These are phyloP conservation scores for Blastobasis adustella DNA, from an alignment of 2,888 invertebrate genomes.

Conservation along the genomic window DNA sequence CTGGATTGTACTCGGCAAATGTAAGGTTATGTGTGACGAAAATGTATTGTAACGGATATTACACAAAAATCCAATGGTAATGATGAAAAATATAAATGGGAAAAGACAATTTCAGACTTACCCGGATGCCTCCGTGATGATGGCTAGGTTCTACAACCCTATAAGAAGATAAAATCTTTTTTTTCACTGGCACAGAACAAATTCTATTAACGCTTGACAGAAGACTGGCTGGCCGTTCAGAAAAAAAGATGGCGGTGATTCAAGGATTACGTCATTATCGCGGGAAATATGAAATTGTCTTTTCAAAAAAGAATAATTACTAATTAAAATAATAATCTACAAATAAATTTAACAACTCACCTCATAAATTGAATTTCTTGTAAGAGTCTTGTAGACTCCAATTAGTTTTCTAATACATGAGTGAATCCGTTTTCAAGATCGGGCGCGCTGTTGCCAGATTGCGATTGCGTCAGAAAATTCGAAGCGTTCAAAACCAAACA, in stretches of 20 bases:
- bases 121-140: constrained; percentile 70
- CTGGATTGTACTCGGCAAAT: background rate
- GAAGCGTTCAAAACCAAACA: constrained; percentile 58
- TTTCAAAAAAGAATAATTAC: constrained; percentile 6
- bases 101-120: constrained; percentile 34
- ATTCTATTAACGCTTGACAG: constrained; percentile 44
- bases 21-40: constrained; percentile 32
- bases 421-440: constrained; percentile 46
- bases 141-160: constrained; percentile 45
- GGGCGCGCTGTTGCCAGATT: constrained; percentile 67
- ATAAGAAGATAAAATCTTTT: constrained; percentile 37
- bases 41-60: too few relatives aligned
- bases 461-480: constrained; percentile 68
- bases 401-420: constrained; percentile 52
- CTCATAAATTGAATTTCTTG: constrained; percentile 46
- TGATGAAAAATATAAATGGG: too few relatives aligned
- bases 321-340: constrained; percentile 6
- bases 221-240: constrained; percentile 44
- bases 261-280: constrained; percentile 58
- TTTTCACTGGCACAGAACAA: constrained; percentile 48
- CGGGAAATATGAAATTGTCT: constrained; percentile 57
- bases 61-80: too few relatives aligned
- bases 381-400: constrained; percentile 35
- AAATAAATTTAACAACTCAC: constrained; percentile 33
- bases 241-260: constrained; percentile 48